These are phyloP conservation scores for Harmothoe impar DNA, from an alignment of 2,888 invertebrate genomes.

Conservation along the genomic window DNA sequence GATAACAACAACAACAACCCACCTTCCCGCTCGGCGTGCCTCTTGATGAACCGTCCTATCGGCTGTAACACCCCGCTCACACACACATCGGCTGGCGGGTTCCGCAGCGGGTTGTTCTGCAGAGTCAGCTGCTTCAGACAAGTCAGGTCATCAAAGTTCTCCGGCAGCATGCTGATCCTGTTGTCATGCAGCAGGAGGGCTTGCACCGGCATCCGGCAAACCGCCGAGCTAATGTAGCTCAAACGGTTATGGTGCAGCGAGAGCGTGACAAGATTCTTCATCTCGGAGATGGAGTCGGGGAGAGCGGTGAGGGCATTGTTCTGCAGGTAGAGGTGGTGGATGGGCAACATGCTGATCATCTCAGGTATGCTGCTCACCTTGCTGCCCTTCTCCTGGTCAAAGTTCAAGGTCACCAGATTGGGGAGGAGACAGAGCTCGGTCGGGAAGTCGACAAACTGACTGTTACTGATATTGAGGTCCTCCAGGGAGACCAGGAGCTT, in stretches of 20 bases:
- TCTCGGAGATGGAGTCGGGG: constrained; percentile 75
- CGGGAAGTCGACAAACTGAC: constrained; percentile 79
- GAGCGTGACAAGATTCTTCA: constrained; percentile 76
- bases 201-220: constrained; percentile 70
- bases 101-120: constrained; percentile 79
- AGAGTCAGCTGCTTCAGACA: constrained; percentile 78
- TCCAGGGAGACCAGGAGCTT: constrained; percentile 87
- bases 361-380: constrained; percentile 77
- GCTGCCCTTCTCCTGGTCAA: constrained; percentile 77
- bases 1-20: too few relatives aligned
- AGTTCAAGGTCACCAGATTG: constrained; percentile 75
- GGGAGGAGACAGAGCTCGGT: constrained; percentile 76
- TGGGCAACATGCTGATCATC: constrained; percentile 67
- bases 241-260: constrained; percentile 76
- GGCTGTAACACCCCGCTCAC: constrained; percentile 81
- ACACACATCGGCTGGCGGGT: constrained; percentile 81
- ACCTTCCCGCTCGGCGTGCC: constrained; percentile 80
- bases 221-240: background rate
- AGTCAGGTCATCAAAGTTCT: constrained; percentile 76
- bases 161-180: constrained; percentile 76
- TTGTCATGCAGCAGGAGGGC: constrained; percentile 79
- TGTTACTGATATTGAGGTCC: constrained; percentile 79
- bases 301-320: constrained; percentile 77
- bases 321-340: constrained; percentile 76
- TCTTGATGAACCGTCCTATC: constrained; percentile 80